Base-by-base conservation (phyloP, 2,888 invertebrate species). In the Morinoia aosen region DNA sequence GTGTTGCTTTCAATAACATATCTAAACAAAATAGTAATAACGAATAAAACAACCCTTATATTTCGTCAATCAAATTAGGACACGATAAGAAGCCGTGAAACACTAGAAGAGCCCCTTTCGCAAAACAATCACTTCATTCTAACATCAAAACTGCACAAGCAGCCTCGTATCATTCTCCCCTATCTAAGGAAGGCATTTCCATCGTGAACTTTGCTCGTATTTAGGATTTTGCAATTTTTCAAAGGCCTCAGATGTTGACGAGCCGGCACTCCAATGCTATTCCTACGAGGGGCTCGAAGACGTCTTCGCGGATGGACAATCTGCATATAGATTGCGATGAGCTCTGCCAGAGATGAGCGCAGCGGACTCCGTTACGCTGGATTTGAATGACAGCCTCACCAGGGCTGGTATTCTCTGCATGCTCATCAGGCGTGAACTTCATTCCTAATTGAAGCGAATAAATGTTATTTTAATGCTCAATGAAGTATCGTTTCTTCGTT, bases 281-380 rank as follows among this genome's bases (percentile, higher is more conserved):
- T 93, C 93, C 40, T 93, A 57, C 58, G 93, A 57, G 93, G 48
- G 5, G 48, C 33, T 93, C 57, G 57, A 57, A 57, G 93, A 56
- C 57, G 93, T 93, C 93, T 57, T 93, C 33, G 56, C 93, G 56
- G n/a, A 93, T 57, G 93, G 58, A 56, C 93, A 93, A 93, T 93
- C 93, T 93, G 93, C 93, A 93, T 93, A 93, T 93, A 93, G 93
- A 93, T 93, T 93, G 93, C 93, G 48, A 93, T 93, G 93, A 93
- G 93, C 93, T 93, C 25, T 57, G 39, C 57, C 48, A 33, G 58
- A 19, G 93, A 57, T 57, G 93, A 93, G 25, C 48, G 14, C 33
- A 90, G 90, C 76, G 33, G 25, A 48, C 93, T 93, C 93, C 33
- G 93, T 93, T 93, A 57, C 93, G 11, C 40, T 11, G 58, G 93